Evolutionary conservation across 2,888 invertebrate species (phyloP).

Genomic region (Hydrotaea cyrtoneurina): DNA sequence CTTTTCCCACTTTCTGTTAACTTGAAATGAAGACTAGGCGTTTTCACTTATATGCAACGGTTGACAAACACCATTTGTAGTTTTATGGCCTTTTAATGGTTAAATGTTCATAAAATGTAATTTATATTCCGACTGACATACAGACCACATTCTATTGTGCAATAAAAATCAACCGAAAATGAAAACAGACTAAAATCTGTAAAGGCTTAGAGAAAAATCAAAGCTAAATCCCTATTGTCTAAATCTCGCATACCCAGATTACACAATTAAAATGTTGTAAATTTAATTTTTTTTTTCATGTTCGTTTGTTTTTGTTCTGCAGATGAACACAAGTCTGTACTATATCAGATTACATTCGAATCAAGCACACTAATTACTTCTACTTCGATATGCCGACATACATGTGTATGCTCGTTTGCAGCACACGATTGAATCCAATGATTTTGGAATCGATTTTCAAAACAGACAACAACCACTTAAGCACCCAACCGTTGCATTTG

Average conservation of each 20-base stretch:
- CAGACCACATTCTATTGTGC: neutral
- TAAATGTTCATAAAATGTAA: constrained; percentile 1
- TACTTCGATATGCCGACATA: neutral
- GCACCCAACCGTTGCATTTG: neutral
- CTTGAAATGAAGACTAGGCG: no score
- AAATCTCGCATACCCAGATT: neutral
- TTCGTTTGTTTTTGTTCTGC: neutral
- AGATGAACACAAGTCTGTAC: neutral
- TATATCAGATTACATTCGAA: neutral
- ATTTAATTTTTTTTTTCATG: neutral
- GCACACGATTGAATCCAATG: neutral
- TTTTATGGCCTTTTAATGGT: no score
- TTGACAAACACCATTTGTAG: no score
- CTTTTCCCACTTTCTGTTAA: no score
- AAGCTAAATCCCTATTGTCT: neutral
- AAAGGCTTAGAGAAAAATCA: constrained; percentile 10
- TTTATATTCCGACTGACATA: neutral
- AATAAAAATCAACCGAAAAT: neutral
- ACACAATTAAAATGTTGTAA: neutral
- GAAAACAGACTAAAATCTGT: neutral
- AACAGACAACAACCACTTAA: constrained; percentile 1
- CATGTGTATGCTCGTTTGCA: neutral
- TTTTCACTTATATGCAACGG: no score
- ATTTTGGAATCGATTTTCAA: constrained; percentile 1
- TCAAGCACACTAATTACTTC: neutral